Evolutionary conservation across 2,797 vertebrate genomes (phyloP).

Genomic region (Enoplosus armatus): DNA sequence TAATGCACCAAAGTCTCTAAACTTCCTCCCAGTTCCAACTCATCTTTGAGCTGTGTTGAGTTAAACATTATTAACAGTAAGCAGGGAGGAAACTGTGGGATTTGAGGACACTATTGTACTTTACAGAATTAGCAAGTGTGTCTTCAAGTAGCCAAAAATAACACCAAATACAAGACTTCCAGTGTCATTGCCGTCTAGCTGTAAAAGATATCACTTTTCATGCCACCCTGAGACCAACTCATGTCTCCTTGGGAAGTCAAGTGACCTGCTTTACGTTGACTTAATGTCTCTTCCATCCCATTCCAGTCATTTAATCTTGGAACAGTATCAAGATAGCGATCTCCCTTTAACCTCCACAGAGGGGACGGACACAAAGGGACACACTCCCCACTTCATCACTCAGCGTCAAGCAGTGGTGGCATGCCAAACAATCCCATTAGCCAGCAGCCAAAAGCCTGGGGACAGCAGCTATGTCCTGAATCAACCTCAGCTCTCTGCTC

Average conservation of each 20-base stretch:
- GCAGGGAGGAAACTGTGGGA: background rate
- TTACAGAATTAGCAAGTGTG: constrained; percentile 9
- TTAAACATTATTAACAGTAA: background rate
- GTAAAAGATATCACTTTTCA: constrained; percentile 47
- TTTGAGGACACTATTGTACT: background rate
- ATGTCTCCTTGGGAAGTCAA: constrained; percentile 67
- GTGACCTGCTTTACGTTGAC: constrained; percentile 58
- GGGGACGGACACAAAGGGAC: constrained; percentile 75
- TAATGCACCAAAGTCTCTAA: background rate
- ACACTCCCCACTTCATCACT: constrained; percentile 78
- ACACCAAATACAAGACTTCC: constrained; percentile 23
- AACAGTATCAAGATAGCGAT: constrained; percentile 79
- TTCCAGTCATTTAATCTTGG: constrained; percentile 84
- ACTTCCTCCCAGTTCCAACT: background rate
- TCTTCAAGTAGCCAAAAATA: constrained; percentile 53
- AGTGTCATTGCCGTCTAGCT: constrained; percentile 46
- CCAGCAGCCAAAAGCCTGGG: constrained; percentile 51
- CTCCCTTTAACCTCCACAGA: constrained; percentile 80
- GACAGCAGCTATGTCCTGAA: constrained; percentile 59
- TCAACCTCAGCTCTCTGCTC: constrained; percentile 62
- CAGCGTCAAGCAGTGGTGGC: constrained; percentile 68
- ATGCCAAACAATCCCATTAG: constrained; percentile 86
- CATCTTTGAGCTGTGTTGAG: background rate
- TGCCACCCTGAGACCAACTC: constrained; percentile 49
- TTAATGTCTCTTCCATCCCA: constrained; percentile 60